Percentiles rank a stretch among this genome's conserved stretches.
phyloP scores from a whole-genome alignment of 2,113 vertebrate genomes.

The Mungos mungo region DNA sequence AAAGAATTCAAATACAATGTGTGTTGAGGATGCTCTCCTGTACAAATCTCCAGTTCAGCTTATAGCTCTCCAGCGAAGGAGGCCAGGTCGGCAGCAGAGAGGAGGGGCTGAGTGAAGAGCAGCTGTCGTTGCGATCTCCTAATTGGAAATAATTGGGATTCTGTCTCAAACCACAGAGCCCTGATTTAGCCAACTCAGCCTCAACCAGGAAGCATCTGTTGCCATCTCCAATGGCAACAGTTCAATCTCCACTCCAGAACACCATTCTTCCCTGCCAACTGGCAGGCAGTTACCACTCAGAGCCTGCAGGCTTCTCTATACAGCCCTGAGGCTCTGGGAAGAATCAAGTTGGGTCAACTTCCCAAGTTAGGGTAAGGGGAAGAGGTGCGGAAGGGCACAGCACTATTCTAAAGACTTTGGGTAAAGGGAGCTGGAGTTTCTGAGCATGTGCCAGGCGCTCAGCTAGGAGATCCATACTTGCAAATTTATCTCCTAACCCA shows the following conservation, averaged over 20 bases:
- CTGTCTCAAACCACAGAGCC: constrained; percentile 83
- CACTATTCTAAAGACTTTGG: neutral
- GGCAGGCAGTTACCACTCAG: neutral
- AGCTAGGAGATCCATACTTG: neutral
- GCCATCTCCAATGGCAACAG: constrained; percentile 78
- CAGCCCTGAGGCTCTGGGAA: neutral
- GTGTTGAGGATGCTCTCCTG: neutral
- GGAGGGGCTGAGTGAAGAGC: constrained; percentile 64
- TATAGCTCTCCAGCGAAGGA: neutral
- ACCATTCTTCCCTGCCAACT: constrained; percentile 42
- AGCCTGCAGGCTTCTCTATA: neutral
- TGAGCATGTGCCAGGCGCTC: neutral
- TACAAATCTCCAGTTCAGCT: neutral
- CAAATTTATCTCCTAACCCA: neutral
- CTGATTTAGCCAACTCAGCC: constrained; percentile 75
- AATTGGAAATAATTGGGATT: constrained; percentile 84
- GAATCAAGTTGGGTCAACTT: neutral
- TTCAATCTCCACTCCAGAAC: constrained; percentile 64
- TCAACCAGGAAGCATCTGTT: constrained; percentile 80
- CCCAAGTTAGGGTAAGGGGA: neutral
- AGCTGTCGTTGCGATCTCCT: constrained; percentile 78
- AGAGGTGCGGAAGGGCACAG: neutral
- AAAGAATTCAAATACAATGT: neutral
- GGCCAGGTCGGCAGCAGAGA: neutral
- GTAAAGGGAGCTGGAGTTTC: neutral